Evolutionary conservation across 2,113 vertebrate species (phyloP), one percentile per base, ranked within the genome.

Genomic region (Xenopus borealis): DNA sequence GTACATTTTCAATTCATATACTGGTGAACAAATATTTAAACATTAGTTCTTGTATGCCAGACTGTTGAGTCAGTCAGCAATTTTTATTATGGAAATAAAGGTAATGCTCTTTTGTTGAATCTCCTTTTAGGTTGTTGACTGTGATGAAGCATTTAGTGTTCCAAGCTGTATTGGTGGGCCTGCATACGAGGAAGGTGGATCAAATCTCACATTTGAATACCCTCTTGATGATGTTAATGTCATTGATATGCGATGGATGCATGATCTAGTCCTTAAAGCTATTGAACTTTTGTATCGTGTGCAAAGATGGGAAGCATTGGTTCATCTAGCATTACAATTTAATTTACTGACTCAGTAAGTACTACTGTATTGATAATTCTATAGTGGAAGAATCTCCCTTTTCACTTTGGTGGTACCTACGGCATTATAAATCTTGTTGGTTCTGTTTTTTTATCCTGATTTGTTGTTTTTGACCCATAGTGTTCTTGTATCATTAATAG

Each of bases 261-360:
- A 84, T 50, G 82, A 83, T 14, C 83, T 98, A 62, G 85, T 95
- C 52, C 83, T 98, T 64, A 88, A 91, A 86, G 88, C 95, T 47
- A 83, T 97, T 81, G 95, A 97, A 85, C 27, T 89, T 70, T 88
- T 98, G 9, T 92, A 95, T 84, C 80, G 89, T 50, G 83, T 88
- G 75, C 88, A 87, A 75, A 95, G 92, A 83, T 99, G 96, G 96
- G 95, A 96, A 89, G 82, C 82, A 3, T 84, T 99, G 30, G 89
- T 91, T 20, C 92, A 95, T 68, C 90, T 95, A 73, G 94, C 94
- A 73, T 80, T 97, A 68, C 85, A 94, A 50, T 98, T 95, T 84
- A 98, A 97, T 79, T 70, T 81, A 59, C 40, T 95, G 81, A 95
- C 94, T 64, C 88, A 93, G 92, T 94, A 85, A 90, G 92, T 91